Evolutionary conservation across 37 sponge, comb jelly and placozoan genomes (phyloP).

Genomic region (Halisarca cf. caerulea): DNA sequence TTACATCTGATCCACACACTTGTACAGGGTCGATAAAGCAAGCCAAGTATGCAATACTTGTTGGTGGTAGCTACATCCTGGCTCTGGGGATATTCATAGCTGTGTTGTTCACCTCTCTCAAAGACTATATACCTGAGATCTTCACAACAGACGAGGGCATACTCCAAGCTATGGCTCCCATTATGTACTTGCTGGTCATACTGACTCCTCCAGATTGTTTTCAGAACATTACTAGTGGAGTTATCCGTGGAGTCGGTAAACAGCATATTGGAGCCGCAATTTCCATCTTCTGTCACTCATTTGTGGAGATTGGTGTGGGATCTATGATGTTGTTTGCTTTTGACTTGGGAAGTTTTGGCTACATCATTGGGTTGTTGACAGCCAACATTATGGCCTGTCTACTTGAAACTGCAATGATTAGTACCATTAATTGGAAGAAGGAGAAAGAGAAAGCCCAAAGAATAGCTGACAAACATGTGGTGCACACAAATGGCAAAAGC

Average conservation of each 20-base stretch:
- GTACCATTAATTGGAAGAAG: background rate
- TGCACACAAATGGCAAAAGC: too few relatives aligned
- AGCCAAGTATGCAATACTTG: too few relatives aligned
- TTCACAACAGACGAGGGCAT: background rate
- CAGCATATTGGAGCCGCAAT: background rate
- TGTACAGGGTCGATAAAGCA: too few relatives aligned
- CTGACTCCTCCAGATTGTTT: background rate
- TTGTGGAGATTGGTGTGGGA: background rate
- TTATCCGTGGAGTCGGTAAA: background rate
- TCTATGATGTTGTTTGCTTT: background rate
- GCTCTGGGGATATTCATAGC: too few relatives aligned
- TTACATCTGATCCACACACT: too few relatives aligned
- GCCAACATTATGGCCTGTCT: background rate
- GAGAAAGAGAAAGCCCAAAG: background rate
- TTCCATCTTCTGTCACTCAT: background rate
- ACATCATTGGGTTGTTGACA: background rate
- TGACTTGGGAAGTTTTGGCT: background rate
- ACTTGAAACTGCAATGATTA: background rate
- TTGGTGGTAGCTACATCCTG: too few relatives aligned
- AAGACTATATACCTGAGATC: background rate
- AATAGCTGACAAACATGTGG: too few relatives aligned
- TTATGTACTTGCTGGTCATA: background rate
- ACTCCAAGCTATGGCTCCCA: background rate
- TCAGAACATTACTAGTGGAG: background rate
- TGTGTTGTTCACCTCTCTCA: background rate